Conservation (phyloP, 2,113 vertebrate genomes). For the Proteles cristata region DNA sequence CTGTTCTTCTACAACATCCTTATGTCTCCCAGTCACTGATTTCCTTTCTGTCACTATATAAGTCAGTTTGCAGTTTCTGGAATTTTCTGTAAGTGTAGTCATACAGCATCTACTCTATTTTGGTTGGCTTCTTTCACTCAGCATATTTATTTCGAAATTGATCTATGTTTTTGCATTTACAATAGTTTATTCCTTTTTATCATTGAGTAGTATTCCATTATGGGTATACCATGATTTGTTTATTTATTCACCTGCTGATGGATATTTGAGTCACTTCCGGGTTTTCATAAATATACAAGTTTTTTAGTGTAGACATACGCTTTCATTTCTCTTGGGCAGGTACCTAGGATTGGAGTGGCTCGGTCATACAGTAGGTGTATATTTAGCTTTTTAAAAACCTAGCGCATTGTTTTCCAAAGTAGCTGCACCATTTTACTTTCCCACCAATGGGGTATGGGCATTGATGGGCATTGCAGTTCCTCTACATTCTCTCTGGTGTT, state of each 20-base stretch:
- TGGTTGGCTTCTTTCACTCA: background rate
- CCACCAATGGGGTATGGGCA: background rate
- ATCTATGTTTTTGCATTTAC: background rate
- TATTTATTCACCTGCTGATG: background rate
- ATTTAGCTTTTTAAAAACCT: background rate
- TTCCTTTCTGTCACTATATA: background rate
- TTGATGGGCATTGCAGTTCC: background rate
- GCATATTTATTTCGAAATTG: background rate
- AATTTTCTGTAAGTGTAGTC: background rate
- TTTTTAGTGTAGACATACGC: background rate
- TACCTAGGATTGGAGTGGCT: background rate
- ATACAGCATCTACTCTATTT: background rate
- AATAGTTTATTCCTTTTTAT: background rate
- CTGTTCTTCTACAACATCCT: background rate
- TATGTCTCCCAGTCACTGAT: background rate
- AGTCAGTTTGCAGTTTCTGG: background rate
- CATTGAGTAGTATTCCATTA: background rate
- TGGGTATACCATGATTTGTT: background rate
- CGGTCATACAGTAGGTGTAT: background rate
- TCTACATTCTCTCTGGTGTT: background rate
- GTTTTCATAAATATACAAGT: background rate
- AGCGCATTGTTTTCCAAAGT: background rate
- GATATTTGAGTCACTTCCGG: background rate
- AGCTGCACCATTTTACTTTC: background rate
- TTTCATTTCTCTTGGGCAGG: constrained; percentile 37